These are phyloP conservation scores for Achatina immaculata DNA, from an alignment of 1,140 invertebrate species.

Conservation along the genomic window DNA sequence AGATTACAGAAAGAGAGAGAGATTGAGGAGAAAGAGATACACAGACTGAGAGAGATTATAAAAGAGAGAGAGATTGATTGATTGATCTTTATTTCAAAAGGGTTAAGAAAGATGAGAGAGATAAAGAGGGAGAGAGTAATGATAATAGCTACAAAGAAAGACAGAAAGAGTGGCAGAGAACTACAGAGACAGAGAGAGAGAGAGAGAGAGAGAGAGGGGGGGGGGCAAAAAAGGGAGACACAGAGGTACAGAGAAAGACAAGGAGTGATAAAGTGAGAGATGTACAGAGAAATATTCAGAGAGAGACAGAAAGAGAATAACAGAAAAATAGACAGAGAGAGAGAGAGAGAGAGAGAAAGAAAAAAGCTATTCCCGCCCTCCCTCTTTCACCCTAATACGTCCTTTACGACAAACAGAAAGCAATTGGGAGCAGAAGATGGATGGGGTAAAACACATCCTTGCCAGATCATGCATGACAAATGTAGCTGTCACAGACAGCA, in stretches of 20 bases:
- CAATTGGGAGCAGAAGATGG: too few relatives aligned
- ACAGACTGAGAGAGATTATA: neutral
- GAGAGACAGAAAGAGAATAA: conserved; percentile 35
- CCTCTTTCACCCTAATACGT: too few relatives aligned
- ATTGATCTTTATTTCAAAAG: too few relatives aligned
- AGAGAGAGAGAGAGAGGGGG: conserved; percentile 35
- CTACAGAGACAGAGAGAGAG: conserved; percentile 18
- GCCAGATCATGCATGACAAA: too few relatives aligned
- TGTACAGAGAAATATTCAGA: conserved; percentile 30
- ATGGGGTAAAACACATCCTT: too few relatives aligned
- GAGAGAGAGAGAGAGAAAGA: conserved; percentile 14
- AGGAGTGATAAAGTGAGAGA: conserved; percentile 31
- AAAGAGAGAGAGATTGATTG: too few relatives aligned
- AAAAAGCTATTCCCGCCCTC: too few relatives aligned
- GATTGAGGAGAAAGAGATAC: neutral
- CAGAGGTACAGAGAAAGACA: conserved; percentile 31
- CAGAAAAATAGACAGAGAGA: neutral
- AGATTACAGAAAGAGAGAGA: neutral
- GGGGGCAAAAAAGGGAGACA: conserved; percentile 26
- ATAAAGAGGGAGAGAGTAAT: neutral
- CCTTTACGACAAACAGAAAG: too few relatives aligned
- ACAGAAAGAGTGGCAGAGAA: conserved; percentile 15
- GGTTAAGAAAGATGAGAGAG: too few relatives aligned
- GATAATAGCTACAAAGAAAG: neutral
- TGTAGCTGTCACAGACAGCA: too few relatives aligned